These are phyloP conservation scores for Sebastes minor DNA, from an alignment of 2,797 vertebrate genomes.

Conservation along the genomic window DNA sequence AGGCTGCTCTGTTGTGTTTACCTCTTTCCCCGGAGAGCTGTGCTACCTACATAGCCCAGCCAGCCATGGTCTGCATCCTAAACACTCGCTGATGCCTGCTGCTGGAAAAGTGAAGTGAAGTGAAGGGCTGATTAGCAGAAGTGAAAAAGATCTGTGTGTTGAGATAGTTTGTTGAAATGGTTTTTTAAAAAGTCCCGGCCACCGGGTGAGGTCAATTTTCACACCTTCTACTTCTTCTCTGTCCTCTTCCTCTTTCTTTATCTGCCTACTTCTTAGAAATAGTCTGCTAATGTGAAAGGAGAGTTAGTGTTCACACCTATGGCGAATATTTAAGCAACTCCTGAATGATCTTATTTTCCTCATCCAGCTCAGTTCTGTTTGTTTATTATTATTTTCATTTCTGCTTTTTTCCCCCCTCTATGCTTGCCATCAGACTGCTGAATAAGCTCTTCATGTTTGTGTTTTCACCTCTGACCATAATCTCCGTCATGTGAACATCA, in stretches of 20 bases:
- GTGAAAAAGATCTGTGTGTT: not conserved
- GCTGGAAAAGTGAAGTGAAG: constrained; percentile 19
- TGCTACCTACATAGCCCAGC: constrained; percentile 51
- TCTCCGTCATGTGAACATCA: constrained; percentile 51
- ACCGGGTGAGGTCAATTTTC: not conserved
- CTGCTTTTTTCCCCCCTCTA: constrained; percentile 47
- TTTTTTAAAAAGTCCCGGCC: not conserved
- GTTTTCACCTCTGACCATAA: constrained; percentile 48
- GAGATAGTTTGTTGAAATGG: not conserved
- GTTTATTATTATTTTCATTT: constrained; percentile 67
- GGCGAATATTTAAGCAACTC: not conserved
- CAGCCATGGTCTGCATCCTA: constrained; percentile 43
- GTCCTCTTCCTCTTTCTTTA: not conserved
- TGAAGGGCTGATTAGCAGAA: constrained; percentile 32
- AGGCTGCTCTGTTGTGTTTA: constrained; percentile 60
- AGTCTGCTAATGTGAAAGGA: not conserved
- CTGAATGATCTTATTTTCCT: not conserved
- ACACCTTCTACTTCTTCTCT: not conserved
- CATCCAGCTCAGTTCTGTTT: constrained; percentile 9
- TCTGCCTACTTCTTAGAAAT: constrained; percentile 7
- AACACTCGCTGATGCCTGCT: constrained; percentile 34
- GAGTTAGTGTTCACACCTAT: too few relatives aligned
- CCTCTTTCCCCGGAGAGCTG: constrained; percentile 50
- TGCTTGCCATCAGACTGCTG: constrained; percentile 36
- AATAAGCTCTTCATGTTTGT: constrained; percentile 27